Conservation (phyloP, 2,113 vertebrate species). For the Podiceps cristatus region DNA sequence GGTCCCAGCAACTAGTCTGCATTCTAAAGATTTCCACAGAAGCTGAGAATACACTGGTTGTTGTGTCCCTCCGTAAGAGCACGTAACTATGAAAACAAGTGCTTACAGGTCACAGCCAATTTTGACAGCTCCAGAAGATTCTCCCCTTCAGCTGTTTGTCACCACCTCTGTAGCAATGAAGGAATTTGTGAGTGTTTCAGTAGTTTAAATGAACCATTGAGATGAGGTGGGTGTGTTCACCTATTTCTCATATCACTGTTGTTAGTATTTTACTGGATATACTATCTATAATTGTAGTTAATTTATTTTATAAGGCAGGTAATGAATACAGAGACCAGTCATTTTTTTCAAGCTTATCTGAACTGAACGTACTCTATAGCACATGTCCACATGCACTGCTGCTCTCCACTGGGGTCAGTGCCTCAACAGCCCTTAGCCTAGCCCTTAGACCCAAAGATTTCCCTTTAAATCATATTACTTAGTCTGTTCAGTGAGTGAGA, state of each 20-base stretch:
- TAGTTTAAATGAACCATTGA: neutral
- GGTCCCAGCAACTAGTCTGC: neutral
- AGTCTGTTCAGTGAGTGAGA: neutral
- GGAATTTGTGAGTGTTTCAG: neutral
- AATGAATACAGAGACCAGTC: neutral
- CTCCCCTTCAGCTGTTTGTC: neutral
- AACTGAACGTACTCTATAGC: neutral
- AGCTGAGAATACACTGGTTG: neutral
- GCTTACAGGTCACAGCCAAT: too few species aligned
- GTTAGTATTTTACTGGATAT: neutral
- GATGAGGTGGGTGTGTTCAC: neutral
- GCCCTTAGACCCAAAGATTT: neutral
- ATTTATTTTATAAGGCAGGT: neutral
- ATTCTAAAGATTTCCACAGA: neutral
- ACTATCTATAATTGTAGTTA: neutral
- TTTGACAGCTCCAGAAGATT: neutral
- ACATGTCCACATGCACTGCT: rapidly evolving
- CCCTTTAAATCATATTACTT: neutral
- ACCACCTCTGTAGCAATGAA: neutral
- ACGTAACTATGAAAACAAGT: neutral
- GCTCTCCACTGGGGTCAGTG: neutral
- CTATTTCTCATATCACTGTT: neutral
- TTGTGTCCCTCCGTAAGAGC: neutral
- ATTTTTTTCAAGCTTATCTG: neutral
- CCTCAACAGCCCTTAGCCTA: neutral